Percentiles rank a stretch among this genome's conserved stretches.
Evolutionary conservation across 2,113 vertebrate genomes (phyloP).

Genomic region (Barnardius zonarius): DNA sequence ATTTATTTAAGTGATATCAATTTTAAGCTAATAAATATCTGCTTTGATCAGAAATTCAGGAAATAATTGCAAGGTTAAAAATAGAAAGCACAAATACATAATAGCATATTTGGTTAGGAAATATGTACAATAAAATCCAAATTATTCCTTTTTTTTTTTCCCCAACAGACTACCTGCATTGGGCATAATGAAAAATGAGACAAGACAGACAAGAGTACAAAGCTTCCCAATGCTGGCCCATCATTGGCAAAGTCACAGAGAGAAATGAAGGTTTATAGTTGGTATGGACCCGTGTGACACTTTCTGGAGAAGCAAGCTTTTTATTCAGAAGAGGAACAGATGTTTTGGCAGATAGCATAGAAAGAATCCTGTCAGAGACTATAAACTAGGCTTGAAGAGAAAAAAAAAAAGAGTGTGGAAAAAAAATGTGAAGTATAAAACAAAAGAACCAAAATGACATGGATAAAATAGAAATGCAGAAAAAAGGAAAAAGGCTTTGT

Average conservation of each 20-base stretch:
- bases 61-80: constrained; percentile 7
- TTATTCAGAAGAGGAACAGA: constrained; percentile 73
- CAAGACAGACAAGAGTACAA: constrained; percentile 13
- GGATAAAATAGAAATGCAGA: constrained; percentile 64
- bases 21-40: not conserved
- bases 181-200: constrained; percentile 13
- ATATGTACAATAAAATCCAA: not conserved
- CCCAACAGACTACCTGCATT: not conserved
- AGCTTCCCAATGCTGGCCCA: not conserved
- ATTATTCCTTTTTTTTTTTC: not conserved
- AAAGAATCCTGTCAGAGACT: constrained; percentile 69
- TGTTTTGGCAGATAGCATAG: constrained; percentile 74
- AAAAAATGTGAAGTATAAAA: constrained; percentile 67
- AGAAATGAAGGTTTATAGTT: constrained; percentile 55
- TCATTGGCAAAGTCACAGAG: not conserved
- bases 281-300: constrained; percentile 47
- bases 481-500: constrained; percentile 58
- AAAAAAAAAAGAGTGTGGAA: constrained; percentile 36
- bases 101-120: not conserved
- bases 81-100: not conserved
- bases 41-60: not conserved
- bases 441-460: constrained; percentile 64
- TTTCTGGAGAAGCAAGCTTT: constrained; percentile 66
- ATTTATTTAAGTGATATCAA: not conserved
- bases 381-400: constrained; percentile 68